phyloP scores from a whole-genome alignment of 2,113 vertebrate species.

The Excalfactoria chinensis region DNA sequence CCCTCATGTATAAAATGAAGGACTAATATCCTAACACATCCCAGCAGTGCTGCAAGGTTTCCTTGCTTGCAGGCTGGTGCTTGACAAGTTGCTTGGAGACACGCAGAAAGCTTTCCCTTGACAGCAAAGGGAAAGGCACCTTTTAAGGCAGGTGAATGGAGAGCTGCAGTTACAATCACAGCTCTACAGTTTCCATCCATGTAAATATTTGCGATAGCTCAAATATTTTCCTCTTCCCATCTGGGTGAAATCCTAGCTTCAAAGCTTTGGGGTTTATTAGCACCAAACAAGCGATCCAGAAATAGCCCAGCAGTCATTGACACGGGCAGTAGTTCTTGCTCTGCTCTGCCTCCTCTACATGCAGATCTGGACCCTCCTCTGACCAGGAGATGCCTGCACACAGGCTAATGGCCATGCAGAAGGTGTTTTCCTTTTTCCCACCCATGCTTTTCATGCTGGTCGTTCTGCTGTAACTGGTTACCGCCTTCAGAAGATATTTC shows the following conservation, averaged over 20 bases:
- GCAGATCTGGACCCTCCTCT: fast-evolving
- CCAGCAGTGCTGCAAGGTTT: background rate
- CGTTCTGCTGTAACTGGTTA: background rate
- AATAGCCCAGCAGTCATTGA: background rate
- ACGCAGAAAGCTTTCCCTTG: background rate
- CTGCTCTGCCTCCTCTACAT: background rate
- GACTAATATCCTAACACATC: background rate
- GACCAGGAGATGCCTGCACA: background rate
- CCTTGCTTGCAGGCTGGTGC: background rate
- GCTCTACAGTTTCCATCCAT: background rate
- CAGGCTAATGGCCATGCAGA: background rate
- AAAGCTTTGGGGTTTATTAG: background rate
- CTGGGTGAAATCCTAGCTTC: background rate
- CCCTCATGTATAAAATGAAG: background rate
- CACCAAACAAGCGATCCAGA: background rate
- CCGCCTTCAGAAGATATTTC: fast-evolving
- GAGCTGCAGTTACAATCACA: background rate
- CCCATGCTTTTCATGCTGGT: background rate
- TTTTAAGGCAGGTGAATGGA: background rate
- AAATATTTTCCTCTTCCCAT: background rate
- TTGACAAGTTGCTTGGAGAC: background rate
- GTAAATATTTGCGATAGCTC: background rate
- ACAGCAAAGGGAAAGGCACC: background rate
- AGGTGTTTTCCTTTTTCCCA: too few relatives aligned
- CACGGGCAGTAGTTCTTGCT: fast-evolving